Base-by-base conservation (phyloP, 2,888 invertebrate genomes). In the Ophion ventricosus region DNA sequence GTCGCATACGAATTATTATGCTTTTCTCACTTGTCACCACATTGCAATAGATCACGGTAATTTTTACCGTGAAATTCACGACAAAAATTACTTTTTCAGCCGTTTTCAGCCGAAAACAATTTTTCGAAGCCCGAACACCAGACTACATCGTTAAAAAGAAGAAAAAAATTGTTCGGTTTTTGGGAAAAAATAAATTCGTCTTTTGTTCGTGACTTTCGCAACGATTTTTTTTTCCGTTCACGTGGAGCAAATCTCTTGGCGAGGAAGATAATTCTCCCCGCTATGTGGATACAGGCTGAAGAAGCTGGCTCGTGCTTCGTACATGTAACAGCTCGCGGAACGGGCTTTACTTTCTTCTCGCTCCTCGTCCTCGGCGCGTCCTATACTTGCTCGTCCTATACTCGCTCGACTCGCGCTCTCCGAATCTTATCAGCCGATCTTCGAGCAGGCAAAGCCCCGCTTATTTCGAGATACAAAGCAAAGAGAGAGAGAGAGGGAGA, bases 401-500 rank as follows among this genome's bases (percentile, higher is more conserved):
- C n/a, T n/a, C 49, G 49, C 11, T 1, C 49, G 49, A n/a, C n/a
- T n/a, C 11, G 14, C 20, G 54, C 17, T 26, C 64, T 14, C 40
- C 43, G 56, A 49, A 66, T 77, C 73, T 77, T 81, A 72, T 84
- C 76, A 29, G 29, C 54, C 26, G 57, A 74, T 78, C 79, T 73
- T 72, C 25, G 59, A 80, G 57, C 78, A 72, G 57, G 64, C 20
- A 61, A 61, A 61, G 56, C 35, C 56, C 25, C 70, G 70, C 43
- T 69, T 63, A 14, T 14, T 49, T 17, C 49, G 17, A 17, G 49
- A 49, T 17, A 49, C 49, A 17, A 49, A 17, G 17, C 17, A 49
- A 17, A 49, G 14, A 49, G 49, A 49, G 43, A 11, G 11, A 49
- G 49, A 40, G 25, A 64, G 54, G 70, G 66, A 49, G 25, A 40